Evolutionary conservation across 2,113 vertebrate species (phyloP), one percentile per base, ranked within the genome.

Genomic region (Albula goreensis): DNA sequence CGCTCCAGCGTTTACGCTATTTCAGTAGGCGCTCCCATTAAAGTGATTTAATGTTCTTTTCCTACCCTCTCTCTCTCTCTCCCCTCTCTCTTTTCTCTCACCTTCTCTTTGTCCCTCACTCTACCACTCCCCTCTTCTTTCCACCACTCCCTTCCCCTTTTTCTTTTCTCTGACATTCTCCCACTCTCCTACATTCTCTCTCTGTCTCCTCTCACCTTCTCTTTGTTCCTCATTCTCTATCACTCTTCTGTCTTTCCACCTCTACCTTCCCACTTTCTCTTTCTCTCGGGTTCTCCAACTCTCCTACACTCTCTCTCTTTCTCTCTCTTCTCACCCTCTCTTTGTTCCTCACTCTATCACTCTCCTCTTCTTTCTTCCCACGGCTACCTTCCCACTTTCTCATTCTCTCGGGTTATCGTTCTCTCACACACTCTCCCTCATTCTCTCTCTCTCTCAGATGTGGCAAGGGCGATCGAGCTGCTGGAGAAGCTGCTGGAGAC

Each of bases 401-500:
- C 57, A 15, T 66, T 66, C 57, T 60, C 12, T 15, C 57, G 57
- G 57, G 57, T 60, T 60, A 11, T 60, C 57, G 3, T 10, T 60
- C 57, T 60, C 57, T 60, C 57, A 15, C 50, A 85, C 81, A 86
- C 52, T 49, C 22, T 83, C 52, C 83, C 31, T 83, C 74, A 70
- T 17, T 78, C 79, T 87, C 85, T 89, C 88, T 90, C 91, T 57
- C 52, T 2, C 74, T 89, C 93, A 99, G 98, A 99, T 96, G 97
- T 99, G 93, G 95, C 97, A 88, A 96, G 98, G 93, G 98, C 98
- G 66, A 98, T 99, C 86, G 98, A 99, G 92, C 93, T 99, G 92
- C 94, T 99, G 95, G 98, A 99, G 94, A 99, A 99, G 93, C 95
- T 99, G 82, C 98, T 99, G 94, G 97, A 98, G 90, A 97, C 97